Evolutionary conservation across 2,797 vertebrate species (phyloP), one percentile per base, ranked within the genome.

Genomic region (Acanthurus lineatus): DNA sequence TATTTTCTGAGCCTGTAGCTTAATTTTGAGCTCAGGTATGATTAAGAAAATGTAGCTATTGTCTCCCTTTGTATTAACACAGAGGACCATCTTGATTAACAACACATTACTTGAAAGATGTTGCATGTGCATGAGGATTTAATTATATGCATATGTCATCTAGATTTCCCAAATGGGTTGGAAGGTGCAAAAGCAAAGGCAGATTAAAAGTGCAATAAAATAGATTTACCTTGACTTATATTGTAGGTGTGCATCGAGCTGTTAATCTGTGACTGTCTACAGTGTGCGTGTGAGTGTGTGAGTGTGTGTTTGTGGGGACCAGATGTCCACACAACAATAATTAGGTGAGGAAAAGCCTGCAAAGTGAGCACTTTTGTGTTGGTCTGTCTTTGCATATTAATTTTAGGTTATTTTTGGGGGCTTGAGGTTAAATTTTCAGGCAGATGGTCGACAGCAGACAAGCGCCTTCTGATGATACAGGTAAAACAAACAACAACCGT

Each of bases 121-220:
- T 44, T 80, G 66, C 28, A 25, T 69, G 15, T 82, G 22, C 47
- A 63, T 58, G 45, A 67, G 25, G 69, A 83, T 77, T 82, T 86
- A 48, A 75, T 79, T 66, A 11, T 51, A 52, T 71, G 69, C 59
- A 57, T 70, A 51, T 63, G 57, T 85, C 53, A 80, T 81, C 16
- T 72, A 67, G 62, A 84, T 84, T 87, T 90, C 76, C 73, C 81
- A 68, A 73, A 69, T 56, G 76, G 57, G 38, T 19, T 61, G 14
- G 62, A 79, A 73, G 45, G 60, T 79, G 63, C 32, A 49, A 56
- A 66, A 58, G 82, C n/a, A 42, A 64, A 32, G 74, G 49, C 25
- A 70, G 59, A 83, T 76, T 74, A 79, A 86, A 16, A 49, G 69
- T 73, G 76, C 48, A 67, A 73, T 81, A 83, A 81, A 85, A 71